Evolutionary conservation across 2,113 vertebrate genomes (phyloP).

Genomic region (Solea senegalensis): DNA sequence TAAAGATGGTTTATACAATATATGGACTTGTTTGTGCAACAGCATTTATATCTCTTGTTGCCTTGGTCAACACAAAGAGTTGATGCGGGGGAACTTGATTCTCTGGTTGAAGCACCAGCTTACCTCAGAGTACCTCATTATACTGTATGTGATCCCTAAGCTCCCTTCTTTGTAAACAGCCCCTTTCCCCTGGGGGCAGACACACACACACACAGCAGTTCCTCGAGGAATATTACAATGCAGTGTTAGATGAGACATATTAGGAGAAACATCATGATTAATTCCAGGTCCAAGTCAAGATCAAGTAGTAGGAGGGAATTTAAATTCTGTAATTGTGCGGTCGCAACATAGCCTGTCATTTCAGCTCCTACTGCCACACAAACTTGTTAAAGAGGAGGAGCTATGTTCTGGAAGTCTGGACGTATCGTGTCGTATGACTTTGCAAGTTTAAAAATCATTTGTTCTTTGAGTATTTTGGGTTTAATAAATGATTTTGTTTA

Average conservation of each 20-base stretch:
- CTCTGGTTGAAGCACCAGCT: slow-evolving; percentile 25
- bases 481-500: too few species aligned
- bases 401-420: too few species aligned
- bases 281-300: not conserved
- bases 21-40: slow-evolving; percentile 23
- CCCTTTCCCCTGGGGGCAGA: not conserved
- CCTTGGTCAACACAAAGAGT: slow-evolving; percentile 8
- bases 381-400: not conserved
- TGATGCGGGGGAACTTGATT: slow-evolving; percentile 35
- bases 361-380: not conserved
- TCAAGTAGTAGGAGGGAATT: not conserved
- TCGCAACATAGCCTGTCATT: not conserved
- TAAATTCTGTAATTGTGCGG: not conserved
- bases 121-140: slow-evolving; percentile 22
- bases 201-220: not conserved
- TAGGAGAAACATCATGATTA: not conserved
- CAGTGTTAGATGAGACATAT: not conserved
- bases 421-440: not conserved
- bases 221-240: slow-evolving; percentile 5
- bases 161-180: slow-evolving; percentile 14
- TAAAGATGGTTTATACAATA: slow-evolving; percentile 8
- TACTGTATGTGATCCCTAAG: slow-evolving; percentile 5
- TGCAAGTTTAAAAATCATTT: not conserved
- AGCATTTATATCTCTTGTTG: slow-evolving; percentile 16
- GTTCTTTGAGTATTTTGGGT: too few species aligned